Base-by-base conservation (phyloP, 2,113 vertebrate species). In the Caretta caretta region DNA sequence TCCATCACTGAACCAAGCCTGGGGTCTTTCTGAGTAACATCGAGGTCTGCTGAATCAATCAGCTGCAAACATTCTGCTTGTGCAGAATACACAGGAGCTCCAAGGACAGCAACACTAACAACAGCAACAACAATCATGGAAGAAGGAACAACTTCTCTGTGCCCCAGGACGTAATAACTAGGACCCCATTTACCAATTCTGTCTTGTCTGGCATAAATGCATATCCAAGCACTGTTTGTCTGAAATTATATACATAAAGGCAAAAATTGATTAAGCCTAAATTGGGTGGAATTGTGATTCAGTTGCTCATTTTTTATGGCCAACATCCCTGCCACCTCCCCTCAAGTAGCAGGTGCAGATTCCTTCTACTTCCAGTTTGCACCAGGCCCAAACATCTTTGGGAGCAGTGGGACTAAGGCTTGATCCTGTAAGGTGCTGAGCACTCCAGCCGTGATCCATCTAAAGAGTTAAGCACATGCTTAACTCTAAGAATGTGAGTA, bases 401-500 rank as follows among this genome's bases (percentile, higher is more conserved):
- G 35, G 22, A 50, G 5, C 7, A 24, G 31, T 2, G 3, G n/a
- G 11, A 81, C 5, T 8, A 56, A 51, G 31, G 48, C 11, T 16
- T 76, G 35, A 54, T 54, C 85, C 56, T 84, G 42, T 17, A 72
- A 7, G 24, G 24, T 53, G 22, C 17, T 90, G 10, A 59, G 65
- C 57, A 78, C 0, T 16, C 69, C 80, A 82, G 5, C 11, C 31
- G 10, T 12, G 1, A 6, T 48, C 0, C 8, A 82, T 5, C 1
- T 56, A 88, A 86, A 84, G 5, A n/a, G 5, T 4, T 24, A 53
- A 53, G 9, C 1, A 0, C 8, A 81, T 8, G 16, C 17, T 46
- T 49, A 65, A 56, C 2, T 5, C 6, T 35, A n/a, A 83, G 25
- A 69, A 69, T 10, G 8, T 69, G 65, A 20, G 8, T n/a, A 69